Percentiles rank a stretch among this genome's conserved stretches.
These are phyloP conservation scores for Axis porcinus DNA, from an alignment of 2,113 vertebrate genomes.

Conservation along the genomic window DNA sequence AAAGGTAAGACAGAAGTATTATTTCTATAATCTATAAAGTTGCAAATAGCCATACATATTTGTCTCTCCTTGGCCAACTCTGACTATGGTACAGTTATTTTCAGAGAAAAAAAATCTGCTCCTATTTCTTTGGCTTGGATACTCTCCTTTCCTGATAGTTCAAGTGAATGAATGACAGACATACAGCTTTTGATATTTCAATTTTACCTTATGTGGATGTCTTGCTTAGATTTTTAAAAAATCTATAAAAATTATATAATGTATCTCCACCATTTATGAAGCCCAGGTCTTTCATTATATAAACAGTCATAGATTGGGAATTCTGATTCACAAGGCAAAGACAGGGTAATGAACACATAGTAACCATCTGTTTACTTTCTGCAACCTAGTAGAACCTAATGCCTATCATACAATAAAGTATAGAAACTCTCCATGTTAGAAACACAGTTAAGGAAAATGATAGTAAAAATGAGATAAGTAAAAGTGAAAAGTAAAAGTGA, in stretches of 20 bases:
- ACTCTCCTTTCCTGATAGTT: neutral
- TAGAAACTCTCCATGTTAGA: neutral
- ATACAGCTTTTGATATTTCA: neutral
- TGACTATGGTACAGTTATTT: neutral
- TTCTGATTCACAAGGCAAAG: neutral
- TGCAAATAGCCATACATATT: neutral
- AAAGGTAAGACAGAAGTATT: neutral
- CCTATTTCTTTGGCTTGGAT: neutral
- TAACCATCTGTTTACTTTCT: neutral
- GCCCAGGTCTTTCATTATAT: neutral
- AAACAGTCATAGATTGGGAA: neutral
- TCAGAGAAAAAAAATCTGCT: neutral
- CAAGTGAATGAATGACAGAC: neutral
- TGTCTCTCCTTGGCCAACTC: neutral
- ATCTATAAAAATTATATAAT: neutral
- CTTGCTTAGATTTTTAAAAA: neutral
- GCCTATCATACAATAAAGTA: neutral
- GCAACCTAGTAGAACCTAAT: neutral
- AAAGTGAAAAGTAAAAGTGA: neutral
- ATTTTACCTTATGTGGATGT: neutral
- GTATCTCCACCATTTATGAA: neutral
- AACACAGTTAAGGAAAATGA: neutral
- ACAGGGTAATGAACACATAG: neutral
- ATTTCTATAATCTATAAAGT: neutral
- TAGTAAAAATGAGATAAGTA: neutral